Conservation (phyloP, 2,113 vertebrate genomes). For the Eudyptes chrysolophus region DNA sequence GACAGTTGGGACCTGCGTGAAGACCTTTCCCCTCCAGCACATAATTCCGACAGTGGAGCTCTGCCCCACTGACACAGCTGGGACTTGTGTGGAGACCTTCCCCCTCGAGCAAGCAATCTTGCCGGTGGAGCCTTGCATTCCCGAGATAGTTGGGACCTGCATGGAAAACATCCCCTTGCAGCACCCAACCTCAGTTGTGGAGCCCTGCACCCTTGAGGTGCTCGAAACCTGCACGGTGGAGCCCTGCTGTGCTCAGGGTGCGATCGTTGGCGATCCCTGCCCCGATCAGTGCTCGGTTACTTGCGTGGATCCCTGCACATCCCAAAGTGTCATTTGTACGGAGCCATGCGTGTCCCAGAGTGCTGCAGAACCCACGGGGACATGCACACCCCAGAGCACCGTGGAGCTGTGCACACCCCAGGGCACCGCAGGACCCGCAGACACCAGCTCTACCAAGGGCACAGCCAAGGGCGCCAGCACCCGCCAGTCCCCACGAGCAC, state of each 20-base stretch:
- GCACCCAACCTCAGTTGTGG: rapidly evolving
- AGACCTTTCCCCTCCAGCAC: neutral
- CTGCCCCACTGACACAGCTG: rapidly evolving
- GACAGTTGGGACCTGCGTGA: neutral
- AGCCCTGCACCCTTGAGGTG: neutral
- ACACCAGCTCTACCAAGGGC: neutral
- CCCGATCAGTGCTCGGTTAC: rapidly evolving
- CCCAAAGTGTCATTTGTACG: rapidly evolving
- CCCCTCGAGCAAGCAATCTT: neutral
- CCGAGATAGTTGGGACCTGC: neutral
- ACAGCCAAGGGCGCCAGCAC: rapidly evolving
- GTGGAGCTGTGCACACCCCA: neutral
- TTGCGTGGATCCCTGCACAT: rapidly evolving
- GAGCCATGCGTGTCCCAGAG: rapidly evolving
- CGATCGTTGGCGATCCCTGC: rapidly evolving
- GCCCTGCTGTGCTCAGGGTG: neutral
- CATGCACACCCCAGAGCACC: neutral
- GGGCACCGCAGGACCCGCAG: rapidly evolving
- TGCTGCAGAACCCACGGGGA: rapidly evolving
- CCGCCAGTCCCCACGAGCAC: rapidly evolving
- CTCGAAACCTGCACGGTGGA: rapidly evolving
- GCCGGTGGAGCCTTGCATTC: rapidly evolving
- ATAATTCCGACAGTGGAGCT: neutral
- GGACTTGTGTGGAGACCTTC: neutral
- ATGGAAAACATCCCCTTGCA: neutral